Base-by-base conservation (phyloP, 2,888 invertebrate genomes). In the Harpalus rufipes region DNA sequence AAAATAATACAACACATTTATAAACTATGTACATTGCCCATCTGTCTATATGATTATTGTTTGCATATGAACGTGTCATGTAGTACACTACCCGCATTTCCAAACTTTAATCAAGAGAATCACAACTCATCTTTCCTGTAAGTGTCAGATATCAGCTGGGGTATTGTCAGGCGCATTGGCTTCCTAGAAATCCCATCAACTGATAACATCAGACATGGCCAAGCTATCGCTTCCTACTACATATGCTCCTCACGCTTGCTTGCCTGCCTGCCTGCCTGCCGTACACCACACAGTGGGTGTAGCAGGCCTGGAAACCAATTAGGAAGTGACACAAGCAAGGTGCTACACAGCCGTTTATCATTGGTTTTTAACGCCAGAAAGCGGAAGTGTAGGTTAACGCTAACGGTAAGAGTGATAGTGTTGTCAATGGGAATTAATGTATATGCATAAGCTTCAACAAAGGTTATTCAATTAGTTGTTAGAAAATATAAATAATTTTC, bases 71-170 rank as follows among this genome's bases (percentile, higher is more conserved):
- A 51, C 10, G 10, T 51, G 44, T 51, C 44, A 51, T 6, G 32
- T 32, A 32, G 32, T 32, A 32, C 32, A 32, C 3, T 51, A 51
- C 44, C 44, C 44, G 44, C 44, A 51, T 51, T 51, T 51, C 12
- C 32, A 32, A 21, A 32, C 32, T 32, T 32, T 32, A 32, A 32
- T 32, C 32, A 32, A 32, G 18, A 68, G 32, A 68, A 68, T 68
- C 68, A 68, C 68, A 32, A 68, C 25, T 68, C 68, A 68, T 68
- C 39, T 68, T 68, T 68, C 68, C 68, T 25, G 68, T n/a, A 14
- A 68, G 32, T 32, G n/a, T 68, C 25, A 68, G n/a, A 68, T 14
- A 68, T 68, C 68, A 68, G 41, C 32, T 32, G 39, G 12, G 8
- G 63, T 21, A 68, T 68, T 68, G 68, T 68, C 39, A 59, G 56